Evolutionary conservation across 2,797 vertebrate species (phyloP), one percentile per base, ranked within the genome.

Genomic region (Pelobates cultripes): DNA sequence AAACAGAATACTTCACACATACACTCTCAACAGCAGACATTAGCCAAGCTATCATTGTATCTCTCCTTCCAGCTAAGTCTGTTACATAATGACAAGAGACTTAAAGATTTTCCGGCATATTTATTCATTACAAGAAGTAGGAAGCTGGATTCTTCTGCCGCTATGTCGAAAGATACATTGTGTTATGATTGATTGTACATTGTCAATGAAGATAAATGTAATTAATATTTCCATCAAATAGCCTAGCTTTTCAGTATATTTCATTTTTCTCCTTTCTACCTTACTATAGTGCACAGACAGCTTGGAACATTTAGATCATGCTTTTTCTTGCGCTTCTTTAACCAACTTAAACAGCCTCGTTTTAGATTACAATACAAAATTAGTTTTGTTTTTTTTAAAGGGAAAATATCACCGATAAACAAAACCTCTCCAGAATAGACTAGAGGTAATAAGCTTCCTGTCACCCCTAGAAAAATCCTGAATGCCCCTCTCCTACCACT

Each of bases 71-170:
- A 17, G 53, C 81, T 14, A 14, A 74, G 70, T 42, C 71, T 63
- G 53, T 43, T 51, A 83, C 43, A 70, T 83, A 83, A 83, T 78
- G 75, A 78, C 67, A 67, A 70, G 77, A 55, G n/a, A 83, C 73
- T 75, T 83, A 83, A 79, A 83, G 82, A 83, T 83, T 83, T 79
- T 83, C 81, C 66, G 71, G 66, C 57, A n/a, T 15, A 43, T 44
- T 80, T 68, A 67, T 66, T 60, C 40, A 61, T 47, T 63, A 40
- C 3, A 40, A 2, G n/a, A 17, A 64, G 55, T 70, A 51, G 53
- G 71, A 44, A 53, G 64, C 44, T 4, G 71, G 8, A 47, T 43
- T 61, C 81, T 83, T 43, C 51, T 61, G 8, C 15, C 14, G 63
- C n/a, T 71, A 41, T 63, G 78, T 63, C 51, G 76, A 64, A 70